Evolutionary conservation across 2,888 invertebrate species (phyloP), one percentile per base, ranked within the genome.

Genomic region (Elysia crispata): DNA sequence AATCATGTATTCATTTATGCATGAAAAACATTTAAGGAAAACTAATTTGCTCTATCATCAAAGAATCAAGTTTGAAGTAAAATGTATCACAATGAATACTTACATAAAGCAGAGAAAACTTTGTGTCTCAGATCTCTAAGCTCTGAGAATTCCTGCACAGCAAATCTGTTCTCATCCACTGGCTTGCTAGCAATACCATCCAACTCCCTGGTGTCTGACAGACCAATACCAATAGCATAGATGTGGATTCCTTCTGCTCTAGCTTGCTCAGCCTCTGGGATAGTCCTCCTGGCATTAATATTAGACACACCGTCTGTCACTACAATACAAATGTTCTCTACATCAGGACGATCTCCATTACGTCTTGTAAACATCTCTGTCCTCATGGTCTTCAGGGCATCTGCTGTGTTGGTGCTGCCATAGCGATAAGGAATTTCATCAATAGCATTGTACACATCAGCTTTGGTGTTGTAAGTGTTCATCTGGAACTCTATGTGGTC

Each of bases 241-340:
- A 87, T 84, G 73, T 85, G 83, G 64, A 87, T 84, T 5, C 85
- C 86, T 8, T 73, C 80, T 23, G 69, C 83, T 50, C 86, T 78
- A 8, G 86, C 86, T 28, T 67, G 54, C 72, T 86, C 83, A 20
- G 91, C 91, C 76, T 89, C 87, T 8, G 88, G 87, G 70, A 89
- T 83, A 1, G 90, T 90, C 50, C 83, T 76, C 15, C 85, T 80
- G 0, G 86, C 81, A 81, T 91, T 89, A 57, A 91, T 87, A 75
- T 89, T 91, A 25, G 90, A 90, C 31, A 87, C 87, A 76, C 91
- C 91, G 78, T 91, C 90, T 20, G 91, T 90, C 67, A 91, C 76
- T n/a, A 91, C 82, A 57, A 91, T 86, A 33, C 83, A 85, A 23
- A 87, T 84, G 80, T 90, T 89, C 1, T 84, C 85, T 1, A 88